Evolutionary conservation across 2,113 vertebrate species (phyloP).

Genomic region (Excalfactoria chinensis): DNA sequence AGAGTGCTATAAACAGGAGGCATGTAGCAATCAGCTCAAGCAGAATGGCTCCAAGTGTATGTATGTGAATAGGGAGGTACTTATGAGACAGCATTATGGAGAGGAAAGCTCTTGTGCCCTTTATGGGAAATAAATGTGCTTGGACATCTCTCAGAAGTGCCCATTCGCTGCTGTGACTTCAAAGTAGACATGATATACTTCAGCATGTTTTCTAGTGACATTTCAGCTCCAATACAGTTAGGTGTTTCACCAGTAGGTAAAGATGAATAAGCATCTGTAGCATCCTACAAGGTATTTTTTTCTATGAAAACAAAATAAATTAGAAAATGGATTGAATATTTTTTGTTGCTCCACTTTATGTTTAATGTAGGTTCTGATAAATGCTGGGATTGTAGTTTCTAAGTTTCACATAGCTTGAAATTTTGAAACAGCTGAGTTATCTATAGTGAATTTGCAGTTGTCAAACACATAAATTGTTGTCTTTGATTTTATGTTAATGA

Average conservation of each 20-base stretch:
- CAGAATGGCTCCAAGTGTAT: neutral
- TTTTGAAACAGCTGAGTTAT: neutral
- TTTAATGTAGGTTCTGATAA: neutral
- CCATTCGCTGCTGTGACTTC: neutral
- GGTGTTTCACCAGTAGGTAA: neutral
- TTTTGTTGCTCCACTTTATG: neutral
- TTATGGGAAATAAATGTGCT: neutral
- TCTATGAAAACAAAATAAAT: neutral
- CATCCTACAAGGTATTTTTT: neutral
- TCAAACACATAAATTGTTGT: neutral
- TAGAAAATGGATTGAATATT: neutral
- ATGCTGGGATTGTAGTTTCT: neutral
- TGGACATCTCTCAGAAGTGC: neutral
- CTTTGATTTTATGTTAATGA: slow-evolving; percentile 20
- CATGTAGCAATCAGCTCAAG: neutral
- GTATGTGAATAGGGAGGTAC: neutral
- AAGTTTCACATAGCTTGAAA: neutral
- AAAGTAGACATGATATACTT: neutral
- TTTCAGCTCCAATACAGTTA: neutral
- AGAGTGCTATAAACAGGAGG: neutral
- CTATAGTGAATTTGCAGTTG: neutral
- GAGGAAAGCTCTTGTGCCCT: neutral
- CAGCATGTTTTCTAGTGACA: neutral
- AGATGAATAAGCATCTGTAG: neutral
- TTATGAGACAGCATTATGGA: neutral